phyloP scores from a whole-genome alignment of 2,888 invertebrate species.

The Conistra vaccinii region DNA sequence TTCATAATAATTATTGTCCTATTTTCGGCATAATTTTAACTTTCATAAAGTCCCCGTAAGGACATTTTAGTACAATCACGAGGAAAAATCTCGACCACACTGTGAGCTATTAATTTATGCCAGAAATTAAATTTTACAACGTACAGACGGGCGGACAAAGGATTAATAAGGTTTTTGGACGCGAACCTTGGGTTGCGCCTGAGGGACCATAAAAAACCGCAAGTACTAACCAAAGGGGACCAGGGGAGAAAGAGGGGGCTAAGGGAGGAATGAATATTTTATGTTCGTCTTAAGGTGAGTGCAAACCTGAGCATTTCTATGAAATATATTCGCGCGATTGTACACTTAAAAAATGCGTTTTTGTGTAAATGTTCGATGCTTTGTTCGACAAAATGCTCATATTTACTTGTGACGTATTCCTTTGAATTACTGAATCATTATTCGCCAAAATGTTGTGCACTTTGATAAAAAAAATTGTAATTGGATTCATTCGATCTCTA shows the following conservation, averaged over 20 bases:
- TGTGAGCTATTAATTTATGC: slow-evolving; percentile 66
- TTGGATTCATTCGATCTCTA: neutral
- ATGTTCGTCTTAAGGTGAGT: slow-evolving; percentile 49
- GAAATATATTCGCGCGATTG: neutral
- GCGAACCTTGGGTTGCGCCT: slow-evolving; percentile 58
- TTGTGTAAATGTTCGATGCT: neutral
- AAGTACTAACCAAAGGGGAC: slow-evolving; percentile 55
- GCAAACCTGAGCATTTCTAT: slow-evolving; percentile 22
- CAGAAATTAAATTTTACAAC: slow-evolving; percentile 73
- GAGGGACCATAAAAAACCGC: slow-evolving; percentile 68
- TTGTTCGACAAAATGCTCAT: neutral
- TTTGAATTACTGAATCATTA: neutral
- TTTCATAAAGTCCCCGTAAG: neutral
- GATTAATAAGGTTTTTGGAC: slow-evolving; percentile 64
- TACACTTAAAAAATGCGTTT: neutral
- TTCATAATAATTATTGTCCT: neutral
- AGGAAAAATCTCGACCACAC: slow-evolving; percentile 31
- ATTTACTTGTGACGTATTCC: neutral
- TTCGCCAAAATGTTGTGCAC: neutral
- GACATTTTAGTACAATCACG: slow-evolving; percentile 34
- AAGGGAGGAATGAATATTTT: slow-evolving; percentile 59
- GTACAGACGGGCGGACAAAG: slow-evolving; percentile 67
- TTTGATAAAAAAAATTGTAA: too few relatives aligned
- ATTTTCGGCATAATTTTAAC: neutral
- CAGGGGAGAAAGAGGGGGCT: neutral